A percentile compares a stretch with the other conserved stretches of the same genome.
These are phyloP conservation scores for Spatula versicolor DNA, from an alignment of 2,797 vertebrate genomes.

Conservation along the genomic window DNA sequence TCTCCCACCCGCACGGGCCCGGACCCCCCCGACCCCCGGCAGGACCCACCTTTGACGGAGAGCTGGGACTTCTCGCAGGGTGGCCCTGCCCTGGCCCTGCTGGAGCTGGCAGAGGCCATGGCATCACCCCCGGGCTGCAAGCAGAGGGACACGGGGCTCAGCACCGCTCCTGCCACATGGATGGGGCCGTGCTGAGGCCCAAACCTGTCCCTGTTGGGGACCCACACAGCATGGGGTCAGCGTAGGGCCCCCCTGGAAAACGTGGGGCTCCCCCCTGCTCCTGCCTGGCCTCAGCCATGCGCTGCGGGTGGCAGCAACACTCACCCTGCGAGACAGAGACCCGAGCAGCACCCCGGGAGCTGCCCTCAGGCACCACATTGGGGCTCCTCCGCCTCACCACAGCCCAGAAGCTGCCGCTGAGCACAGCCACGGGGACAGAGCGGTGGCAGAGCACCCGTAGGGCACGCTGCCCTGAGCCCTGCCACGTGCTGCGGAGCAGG, in stretches of 20 bases:
- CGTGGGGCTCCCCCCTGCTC: background rate
- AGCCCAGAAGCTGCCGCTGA: fast-evolving
- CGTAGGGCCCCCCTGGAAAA: fast-evolving
- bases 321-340: fast-evolving
- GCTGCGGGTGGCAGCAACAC: fast-evolving
- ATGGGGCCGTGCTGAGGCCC: fast-evolving
- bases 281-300: background rate
- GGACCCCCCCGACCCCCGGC: fast-evolving
- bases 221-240: fast-evolving
- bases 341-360: background rate
- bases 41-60: slow-evolving; percentile 89
- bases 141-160: slow-evolving; percentile 10
- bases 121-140: slow-evolving; percentile 81
- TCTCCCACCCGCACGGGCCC: background rate
- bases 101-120: slow-evolving; percentile 92
- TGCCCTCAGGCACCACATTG: fast-evolving
- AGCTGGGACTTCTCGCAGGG: slow-evolving; percentile 89
- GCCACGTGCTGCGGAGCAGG: background rate
- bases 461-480: fast-evolving
- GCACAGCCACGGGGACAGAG: background rate
- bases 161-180: fast-evolving
- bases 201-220: fast-evolving
- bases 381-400: background rate
- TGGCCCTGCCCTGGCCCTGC: slow-evolving; percentile 82
- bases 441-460: background rate